phyloP scores from a whole-genome alignment of 2,113 vertebrate species.

The Callithrix jacchus region DNA sequence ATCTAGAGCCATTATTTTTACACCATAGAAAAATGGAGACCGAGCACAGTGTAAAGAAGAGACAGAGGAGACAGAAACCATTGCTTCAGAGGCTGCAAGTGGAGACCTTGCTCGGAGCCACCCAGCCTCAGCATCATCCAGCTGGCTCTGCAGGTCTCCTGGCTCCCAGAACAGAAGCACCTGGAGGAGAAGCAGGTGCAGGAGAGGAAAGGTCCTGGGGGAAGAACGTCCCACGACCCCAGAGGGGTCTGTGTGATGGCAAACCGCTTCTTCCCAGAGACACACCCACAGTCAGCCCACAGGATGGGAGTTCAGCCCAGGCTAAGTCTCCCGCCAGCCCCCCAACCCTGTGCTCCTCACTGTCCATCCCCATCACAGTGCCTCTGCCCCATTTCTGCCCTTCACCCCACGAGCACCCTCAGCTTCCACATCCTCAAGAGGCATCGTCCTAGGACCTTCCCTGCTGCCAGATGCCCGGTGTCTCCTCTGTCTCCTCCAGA shows the following conservation, averaged over 20 bases:
- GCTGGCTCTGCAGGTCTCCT: neutral
- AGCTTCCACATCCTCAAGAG: neutral
- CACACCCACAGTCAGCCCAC: neutral
- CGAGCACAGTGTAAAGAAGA: neutral
- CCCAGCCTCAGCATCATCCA: rapidly evolving
- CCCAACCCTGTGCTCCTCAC: neutral
- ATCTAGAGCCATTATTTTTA: conserved; percentile 39
- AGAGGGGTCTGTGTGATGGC: neutral
- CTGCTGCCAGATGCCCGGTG: rapidly evolving
- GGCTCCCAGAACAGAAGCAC: neutral
- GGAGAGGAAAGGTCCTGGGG: neutral
- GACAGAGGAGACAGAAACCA: neutral
- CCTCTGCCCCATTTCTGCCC: neutral
- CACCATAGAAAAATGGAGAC: neutral
- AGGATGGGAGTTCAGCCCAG: rapidly evolving
- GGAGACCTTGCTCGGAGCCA: neutral
- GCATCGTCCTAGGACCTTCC: neutral
- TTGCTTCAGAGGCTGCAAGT: neutral
- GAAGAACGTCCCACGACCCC: rapidly evolving
- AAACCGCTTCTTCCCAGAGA: neutral
- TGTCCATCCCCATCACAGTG: rapidly evolving
- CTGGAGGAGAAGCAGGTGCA: neutral
- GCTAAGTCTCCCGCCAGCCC: neutral
- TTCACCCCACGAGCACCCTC: rapidly evolving
- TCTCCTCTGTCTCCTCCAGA: neutral